These are phyloP conservation scores for Neosalanx taihuensis DNA, from an alignment of 2,797 vertebrate genomes.

Conservation along the genomic window DNA sequence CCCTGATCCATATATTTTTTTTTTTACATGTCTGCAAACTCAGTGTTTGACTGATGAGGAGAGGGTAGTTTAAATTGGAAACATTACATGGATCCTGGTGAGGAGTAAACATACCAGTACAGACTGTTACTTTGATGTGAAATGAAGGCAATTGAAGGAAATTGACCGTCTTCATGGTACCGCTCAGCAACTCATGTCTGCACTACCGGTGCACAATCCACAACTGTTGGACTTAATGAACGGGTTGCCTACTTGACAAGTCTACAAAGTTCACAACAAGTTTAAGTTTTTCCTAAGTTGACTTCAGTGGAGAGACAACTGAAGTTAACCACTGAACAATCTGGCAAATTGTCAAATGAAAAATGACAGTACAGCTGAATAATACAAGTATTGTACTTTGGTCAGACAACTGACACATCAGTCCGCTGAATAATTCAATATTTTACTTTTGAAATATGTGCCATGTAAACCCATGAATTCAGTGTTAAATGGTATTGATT, in stretches of 20 bases:
- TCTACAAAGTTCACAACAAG: no score
- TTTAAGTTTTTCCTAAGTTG: not conserved
- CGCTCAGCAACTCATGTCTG: no score
- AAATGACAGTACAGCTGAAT: slow-evolving; percentile 1
- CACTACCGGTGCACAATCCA: no score
- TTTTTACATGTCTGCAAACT: not conserved
- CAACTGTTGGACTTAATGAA: no score
- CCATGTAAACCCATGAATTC: slow-evolving; percentile 10
- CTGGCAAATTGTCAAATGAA: slow-evolving; percentile 9
- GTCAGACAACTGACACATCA: not conserved
- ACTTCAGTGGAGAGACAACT: slow-evolving; percentile 5
- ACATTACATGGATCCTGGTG: not conserved
- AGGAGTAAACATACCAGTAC: no score
- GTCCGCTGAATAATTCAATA: slow-evolving; percentile 37
- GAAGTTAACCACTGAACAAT: not conserved
- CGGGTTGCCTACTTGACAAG: no score
- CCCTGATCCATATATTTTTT: not conserved
- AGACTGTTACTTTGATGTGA: no score
- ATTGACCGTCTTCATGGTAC: no score
- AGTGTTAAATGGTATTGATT: slow-evolving; percentile 30
- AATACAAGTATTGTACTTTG: slow-evolving; percentile 2
- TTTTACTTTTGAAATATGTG: slow-evolving; percentile 14
- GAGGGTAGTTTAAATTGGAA: not conserved
- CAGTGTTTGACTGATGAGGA: not conserved
- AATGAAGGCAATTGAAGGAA: no score